These are phyloP conservation scores for Apamea monoglypha DNA, from an alignment of 2,888 invertebrate genomes.

Conservation along the genomic window DNA sequence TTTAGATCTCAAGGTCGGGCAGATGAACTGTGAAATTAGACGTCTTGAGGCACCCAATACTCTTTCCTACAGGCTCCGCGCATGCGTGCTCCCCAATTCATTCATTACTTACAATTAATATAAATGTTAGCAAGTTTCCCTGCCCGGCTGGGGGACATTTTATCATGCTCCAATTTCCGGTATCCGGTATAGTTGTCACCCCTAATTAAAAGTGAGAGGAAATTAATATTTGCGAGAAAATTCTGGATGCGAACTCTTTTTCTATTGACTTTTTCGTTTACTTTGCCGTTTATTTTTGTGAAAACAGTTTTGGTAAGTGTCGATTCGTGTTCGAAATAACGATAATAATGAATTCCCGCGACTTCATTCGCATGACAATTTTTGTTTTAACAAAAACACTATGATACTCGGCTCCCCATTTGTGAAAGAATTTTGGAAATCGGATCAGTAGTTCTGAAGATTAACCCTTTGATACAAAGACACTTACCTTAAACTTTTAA, in stretches of 20 bases:
- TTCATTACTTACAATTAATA: constrained; percentile 59
- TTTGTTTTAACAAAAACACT: neutral
- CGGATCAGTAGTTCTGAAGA: neutral
- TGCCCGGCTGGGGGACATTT: constrained; percentile 59
- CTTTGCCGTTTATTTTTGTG: constrained; percentile 9
- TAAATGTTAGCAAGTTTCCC: constrained; percentile 55
- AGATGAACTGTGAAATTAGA: constrained; percentile 57
- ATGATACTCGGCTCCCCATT: neutral
- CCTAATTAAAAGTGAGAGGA: constrained; percentile 72
- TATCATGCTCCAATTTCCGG: constrained; percentile 75
- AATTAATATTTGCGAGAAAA: constrained; percentile 69
- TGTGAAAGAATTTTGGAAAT: too few relatives aligned
- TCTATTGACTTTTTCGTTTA: constrained; percentile 31
- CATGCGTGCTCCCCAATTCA: constrained; percentile 51
- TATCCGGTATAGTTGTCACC: constrained; percentile 64
- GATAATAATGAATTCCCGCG: neutral
- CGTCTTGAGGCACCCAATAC: constrained; percentile 24
- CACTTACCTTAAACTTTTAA: too few relatives aligned
- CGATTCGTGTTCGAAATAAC: neutral
- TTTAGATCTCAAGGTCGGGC: constrained; percentile 38
- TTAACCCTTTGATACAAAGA: too few relatives aligned
- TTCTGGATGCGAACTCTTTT: constrained; percentile 39
- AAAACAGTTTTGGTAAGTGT: neutral
- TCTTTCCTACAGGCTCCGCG: constrained; percentile 23
- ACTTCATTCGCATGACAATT: neutral